Evolutionary conservation across 2,888 invertebrate genomes (phyloP), one percentile per base, ranked within the genome.

Genomic region (Tenthredo distinguenda): DNA sequence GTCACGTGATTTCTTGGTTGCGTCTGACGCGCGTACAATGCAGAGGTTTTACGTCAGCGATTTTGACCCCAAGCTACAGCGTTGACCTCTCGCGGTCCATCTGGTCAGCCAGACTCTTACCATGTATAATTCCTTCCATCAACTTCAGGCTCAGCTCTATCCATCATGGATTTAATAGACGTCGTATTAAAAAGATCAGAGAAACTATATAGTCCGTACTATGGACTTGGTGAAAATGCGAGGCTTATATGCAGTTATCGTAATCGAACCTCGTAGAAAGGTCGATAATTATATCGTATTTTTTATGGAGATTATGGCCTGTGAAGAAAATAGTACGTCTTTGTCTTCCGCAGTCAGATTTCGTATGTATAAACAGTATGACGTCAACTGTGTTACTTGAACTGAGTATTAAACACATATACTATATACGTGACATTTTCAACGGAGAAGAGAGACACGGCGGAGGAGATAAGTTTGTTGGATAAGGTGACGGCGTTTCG

Each of bases 41-140:
- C 58, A 62, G 40, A 62, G 81, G 62, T 81, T 81, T 81, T 81
- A 62, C 81, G 81, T 81, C 58, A 81, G 81, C 62, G 15, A 81
- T 81, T 81, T 81, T 81, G 81, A 81, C 81, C 81, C 62, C 62
- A 26, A 77, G 37, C 62, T 15, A 81, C 58, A 81, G 40, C 62
- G 37, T 40, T 62, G 50, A 81, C 81, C 81, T 81, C 58, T 81
- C 62, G 81, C 62, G 81, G 81, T 81, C 81, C 81, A 81, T 62
- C 81, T 81, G 81, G 81, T 62, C 62, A 58, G 62, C 37, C 47
- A 43, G 3, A 18, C 43, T 74, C 50, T 55, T 31, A 26, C 77
- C 77, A 40, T 77, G 77, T 55, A 77, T 77, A 77, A 77, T 77
- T n/a, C 34, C 34, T 68, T 15, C 31, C 77, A 77, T 77, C 77